Evolutionary conservation across 1,140 invertebrate genomes (phyloP).

Genomic region (Cryptotermes secundus): DNA sequence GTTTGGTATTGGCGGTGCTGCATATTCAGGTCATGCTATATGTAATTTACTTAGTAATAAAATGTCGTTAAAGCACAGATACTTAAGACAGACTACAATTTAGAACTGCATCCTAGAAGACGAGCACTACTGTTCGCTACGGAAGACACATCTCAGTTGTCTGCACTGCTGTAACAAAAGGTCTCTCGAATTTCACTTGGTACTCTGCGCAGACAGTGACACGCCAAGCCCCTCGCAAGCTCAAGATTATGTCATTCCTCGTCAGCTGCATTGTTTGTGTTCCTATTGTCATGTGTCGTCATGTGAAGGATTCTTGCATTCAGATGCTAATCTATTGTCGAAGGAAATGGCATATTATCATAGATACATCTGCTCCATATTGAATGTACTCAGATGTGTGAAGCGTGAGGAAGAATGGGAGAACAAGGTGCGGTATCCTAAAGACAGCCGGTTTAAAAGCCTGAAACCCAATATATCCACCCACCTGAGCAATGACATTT

Average conservation of each 20-base stretch:
- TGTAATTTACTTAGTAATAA: too few relatives aligned
- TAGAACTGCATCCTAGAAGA: too few relatives aligned
- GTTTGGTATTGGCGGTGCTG: too few relatives aligned
- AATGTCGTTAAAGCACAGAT: too few relatives aligned
- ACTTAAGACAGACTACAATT: too few relatives aligned
- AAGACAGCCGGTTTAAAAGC: neutral
- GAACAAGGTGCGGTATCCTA: neutral
- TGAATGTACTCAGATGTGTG: neutral
- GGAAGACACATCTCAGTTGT: too few relatives aligned
- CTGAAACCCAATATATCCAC: neutral
- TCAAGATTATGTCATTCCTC: neutral
- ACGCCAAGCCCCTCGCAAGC: neutral
- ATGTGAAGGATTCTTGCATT: neutral
- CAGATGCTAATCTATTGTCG: constrained; percentile 4
- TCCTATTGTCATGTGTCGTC: neutral
- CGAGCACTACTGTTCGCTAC: too few relatives aligned
- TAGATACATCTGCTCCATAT: neutral
- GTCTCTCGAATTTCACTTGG: neutral
- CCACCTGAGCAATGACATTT: too few relatives aligned
- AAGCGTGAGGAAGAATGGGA: neutral
- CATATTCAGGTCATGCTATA: too few relatives aligned
- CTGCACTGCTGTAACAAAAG: too few relatives aligned
- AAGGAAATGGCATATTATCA: neutral
- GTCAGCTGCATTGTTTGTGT: neutral
- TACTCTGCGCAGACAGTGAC: neutral